Conservation (phyloP, 2,797 vertebrate genomes). For the Coranthus polyacanthus region DNA sequence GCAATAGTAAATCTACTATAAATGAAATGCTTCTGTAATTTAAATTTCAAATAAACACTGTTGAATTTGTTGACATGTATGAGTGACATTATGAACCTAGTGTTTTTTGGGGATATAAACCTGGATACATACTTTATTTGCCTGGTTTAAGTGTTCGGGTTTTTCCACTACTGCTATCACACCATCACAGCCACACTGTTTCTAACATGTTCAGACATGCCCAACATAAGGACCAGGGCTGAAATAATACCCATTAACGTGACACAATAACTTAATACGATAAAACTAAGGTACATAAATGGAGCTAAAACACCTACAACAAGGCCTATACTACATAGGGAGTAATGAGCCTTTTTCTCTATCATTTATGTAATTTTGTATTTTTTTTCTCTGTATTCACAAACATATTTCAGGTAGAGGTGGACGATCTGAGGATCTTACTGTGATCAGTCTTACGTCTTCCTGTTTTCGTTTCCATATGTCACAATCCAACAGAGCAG, state of each 20-base stretch:
- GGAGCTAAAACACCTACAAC: no score
- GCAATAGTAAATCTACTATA: no score
- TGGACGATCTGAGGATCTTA: no score
- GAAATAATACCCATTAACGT: constrained; percentile 26
- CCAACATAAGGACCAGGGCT: constrained; percentile 21
- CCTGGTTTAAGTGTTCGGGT: neutral
- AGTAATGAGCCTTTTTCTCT: constrained; percentile 11
- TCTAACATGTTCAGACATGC: constrained; percentile 66
- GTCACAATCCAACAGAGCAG: no score
- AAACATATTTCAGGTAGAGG: neutral
- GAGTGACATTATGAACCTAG: no score
- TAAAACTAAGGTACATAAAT: neutral
- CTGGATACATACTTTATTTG: neutral
- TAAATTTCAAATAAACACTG: no score
- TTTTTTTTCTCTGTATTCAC: no score
- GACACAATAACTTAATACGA: neutral
- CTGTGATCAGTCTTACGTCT: no score
- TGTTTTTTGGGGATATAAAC: neutral
- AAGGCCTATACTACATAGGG: neutral
- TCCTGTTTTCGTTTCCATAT: no score
- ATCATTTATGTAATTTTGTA: constrained; percentile 2
- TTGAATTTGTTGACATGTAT: no score
- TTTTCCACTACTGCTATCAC: constrained; percentile 2
- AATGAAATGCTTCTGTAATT: no score
- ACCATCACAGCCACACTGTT: neutral